phyloP scores from a whole-genome alignment of 2,797 vertebrate genomes.

The Silurus aristotelis region DNA sequence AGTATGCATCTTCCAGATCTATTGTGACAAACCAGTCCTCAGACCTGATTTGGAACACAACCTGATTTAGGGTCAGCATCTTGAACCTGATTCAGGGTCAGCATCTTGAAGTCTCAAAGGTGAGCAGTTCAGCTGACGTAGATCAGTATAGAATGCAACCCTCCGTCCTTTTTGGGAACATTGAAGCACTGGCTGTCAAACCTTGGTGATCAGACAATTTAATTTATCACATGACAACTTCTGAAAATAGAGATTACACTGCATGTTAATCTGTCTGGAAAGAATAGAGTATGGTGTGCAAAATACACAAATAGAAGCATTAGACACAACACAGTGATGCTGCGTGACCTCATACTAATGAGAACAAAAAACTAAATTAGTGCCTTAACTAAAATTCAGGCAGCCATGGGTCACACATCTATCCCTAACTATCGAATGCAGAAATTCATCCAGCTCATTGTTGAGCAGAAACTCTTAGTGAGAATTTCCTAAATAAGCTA shows the following conservation, averaged over 20 bases:
- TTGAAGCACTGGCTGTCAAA: no score
- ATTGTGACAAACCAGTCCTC: no score
- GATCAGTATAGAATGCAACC: no score
- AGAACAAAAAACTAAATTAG: slow-evolving; percentile 42
- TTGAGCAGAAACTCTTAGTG: neutral
- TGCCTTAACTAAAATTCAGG: slow-evolving; percentile 32
- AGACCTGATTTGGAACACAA: no score
- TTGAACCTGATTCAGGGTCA: no score
- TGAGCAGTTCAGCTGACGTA: no score
- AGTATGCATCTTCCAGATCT: no score
- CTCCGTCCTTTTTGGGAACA: no score
- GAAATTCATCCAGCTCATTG: neutral
- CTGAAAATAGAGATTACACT: slow-evolving; percentile 31
- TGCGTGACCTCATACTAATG: slow-evolving; percentile 47
- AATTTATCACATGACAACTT: slow-evolving; percentile 37
- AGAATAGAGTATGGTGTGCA: slow-evolving; percentile 16
- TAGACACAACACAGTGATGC: slow-evolving; percentile 29
- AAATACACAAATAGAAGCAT: slow-evolving; percentile 39
- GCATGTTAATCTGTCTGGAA: slow-evolving; percentile 37
- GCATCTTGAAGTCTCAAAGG: no score
- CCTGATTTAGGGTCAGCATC: no score
- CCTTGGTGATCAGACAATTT: slow-evolving; percentile 32
- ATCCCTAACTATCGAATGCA: slow-evolving; percentile 11
- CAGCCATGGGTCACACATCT: neutral
- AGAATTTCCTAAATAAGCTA: neutral